These are phyloP conservation scores for Urocynchramus pylzowi DNA, from an alignment of 2,113 vertebrate genomes.

Conservation along the genomic window DNA sequence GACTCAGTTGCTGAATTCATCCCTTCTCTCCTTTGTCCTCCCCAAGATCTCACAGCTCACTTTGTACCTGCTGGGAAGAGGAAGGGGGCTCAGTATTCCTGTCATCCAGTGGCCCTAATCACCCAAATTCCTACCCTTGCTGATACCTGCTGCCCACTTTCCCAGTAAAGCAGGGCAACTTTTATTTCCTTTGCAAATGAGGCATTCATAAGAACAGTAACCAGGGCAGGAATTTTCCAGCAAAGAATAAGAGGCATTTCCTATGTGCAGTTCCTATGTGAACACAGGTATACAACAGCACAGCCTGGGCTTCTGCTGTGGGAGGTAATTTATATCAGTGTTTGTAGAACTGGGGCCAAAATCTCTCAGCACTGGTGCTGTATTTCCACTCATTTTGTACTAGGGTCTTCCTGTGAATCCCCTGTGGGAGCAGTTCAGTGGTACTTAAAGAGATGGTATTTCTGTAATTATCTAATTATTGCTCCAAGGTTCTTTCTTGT, in stretches of 20 bases:
- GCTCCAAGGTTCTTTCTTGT: constrained; percentile 2
- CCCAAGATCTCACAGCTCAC: not conserved
- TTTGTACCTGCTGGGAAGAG: not conserved
- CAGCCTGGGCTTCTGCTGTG: not conserved
- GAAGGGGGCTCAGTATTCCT: not conserved
- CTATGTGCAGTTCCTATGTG: not conserved
- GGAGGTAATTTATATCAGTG: not conserved
- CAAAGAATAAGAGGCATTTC: not conserved
- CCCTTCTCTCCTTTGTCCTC: not conserved
- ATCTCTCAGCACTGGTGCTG: constrained; percentile 48
- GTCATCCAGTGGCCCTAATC: not conserved
- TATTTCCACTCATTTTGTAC: constrained; percentile 43
- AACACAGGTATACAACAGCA: not conserved
- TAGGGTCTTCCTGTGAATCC: constrained; percentile 40
- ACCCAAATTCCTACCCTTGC: not conserved
- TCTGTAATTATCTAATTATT: constrained; percentile 55
- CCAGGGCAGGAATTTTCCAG: not conserved
- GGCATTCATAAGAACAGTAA: not conserved
- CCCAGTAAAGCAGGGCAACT: not conserved
- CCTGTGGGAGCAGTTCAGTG: not conserved
- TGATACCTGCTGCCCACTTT: not conserved
- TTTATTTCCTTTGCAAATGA: not conserved
- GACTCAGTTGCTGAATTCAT: not conserved
- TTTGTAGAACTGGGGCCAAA: not conserved
- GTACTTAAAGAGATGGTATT: constrained; percentile 47